phyloP scores from a whole-genome alignment of 2,888 invertebrate species.

The Stenoptilia bipunctidactyla region DNA sequence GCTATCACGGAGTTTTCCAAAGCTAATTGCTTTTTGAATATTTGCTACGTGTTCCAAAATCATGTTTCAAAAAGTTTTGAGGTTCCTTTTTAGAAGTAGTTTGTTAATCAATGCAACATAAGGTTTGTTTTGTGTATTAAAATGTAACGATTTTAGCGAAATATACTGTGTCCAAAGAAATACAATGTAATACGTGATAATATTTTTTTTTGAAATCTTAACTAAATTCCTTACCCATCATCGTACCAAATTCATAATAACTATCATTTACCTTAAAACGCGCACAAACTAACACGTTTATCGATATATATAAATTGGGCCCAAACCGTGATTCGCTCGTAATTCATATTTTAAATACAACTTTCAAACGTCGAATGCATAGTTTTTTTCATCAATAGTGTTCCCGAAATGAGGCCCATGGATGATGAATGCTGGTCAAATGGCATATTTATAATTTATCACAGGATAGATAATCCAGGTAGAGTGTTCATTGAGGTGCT shows the following conservation, averaged over 20 bases:
- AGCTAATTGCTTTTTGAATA: neutral
- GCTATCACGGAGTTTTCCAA: too few relatives aligned
- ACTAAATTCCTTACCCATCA: too few relatives aligned
- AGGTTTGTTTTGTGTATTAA: too few relatives aligned
- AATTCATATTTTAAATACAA: slow-evolving; percentile 7
- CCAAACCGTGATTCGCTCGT: neutral
- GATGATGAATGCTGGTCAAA: slow-evolving; percentile 59
- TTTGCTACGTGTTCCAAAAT: neutral
- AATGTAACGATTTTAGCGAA: too few relatives aligned
- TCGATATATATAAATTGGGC: neutral
- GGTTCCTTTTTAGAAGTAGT: too few relatives aligned
- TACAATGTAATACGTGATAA: too few relatives aligned
- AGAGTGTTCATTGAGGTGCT: slow-evolving; percentile 51
- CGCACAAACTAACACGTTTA: neutral
- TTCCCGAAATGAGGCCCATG: slow-evolving; percentile 38
- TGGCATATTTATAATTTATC: slow-evolving; percentile 69
- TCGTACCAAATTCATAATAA: too few relatives aligned
- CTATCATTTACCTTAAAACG: too few relatives aligned
- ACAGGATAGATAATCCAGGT: slow-evolving; percentile 61
- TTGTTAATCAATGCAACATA: too few relatives aligned
- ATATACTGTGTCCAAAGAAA: too few relatives aligned
- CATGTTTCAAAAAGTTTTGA: too few relatives aligned
- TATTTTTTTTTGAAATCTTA: too few relatives aligned
- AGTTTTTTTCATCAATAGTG: slow-evolving; percentile 32
- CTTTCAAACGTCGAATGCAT: slow-evolving; percentile 14